Evolutionary conservation across 2,888 invertebrate genomes (phyloP).

Genomic region (Stenoptilia bipunctidactyla): DNA sequence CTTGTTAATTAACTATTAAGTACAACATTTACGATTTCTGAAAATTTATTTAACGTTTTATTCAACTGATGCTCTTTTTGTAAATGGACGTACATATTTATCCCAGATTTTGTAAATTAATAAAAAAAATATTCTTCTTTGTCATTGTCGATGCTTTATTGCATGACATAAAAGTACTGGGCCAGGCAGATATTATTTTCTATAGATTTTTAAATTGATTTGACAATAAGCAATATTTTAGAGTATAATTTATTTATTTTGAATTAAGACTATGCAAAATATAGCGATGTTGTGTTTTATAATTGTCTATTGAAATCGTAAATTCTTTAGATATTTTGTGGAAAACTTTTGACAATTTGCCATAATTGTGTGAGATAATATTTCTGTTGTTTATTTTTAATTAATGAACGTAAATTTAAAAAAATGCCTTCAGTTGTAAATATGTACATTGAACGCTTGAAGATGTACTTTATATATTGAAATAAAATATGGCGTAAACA

Average conservation of each 20-base stretch:
- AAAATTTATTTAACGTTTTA: too few relatives aligned
- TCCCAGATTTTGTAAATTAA: too few relatives aligned
- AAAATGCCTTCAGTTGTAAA: constrained; percentile 39
- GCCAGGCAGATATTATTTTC: constrained; percentile 8
- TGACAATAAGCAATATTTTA: constrained; percentile 65
- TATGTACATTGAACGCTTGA: constrained; percentile 32
- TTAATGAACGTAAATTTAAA: constrained; percentile 29
- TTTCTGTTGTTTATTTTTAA: constrained; percentile 56
- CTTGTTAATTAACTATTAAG: too few relatives aligned
- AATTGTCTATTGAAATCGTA: constrained; percentile 53
- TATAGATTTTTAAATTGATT: constrained; percentile 48
- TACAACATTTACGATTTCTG: too few relatives aligned
- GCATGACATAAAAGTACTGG: background rate
- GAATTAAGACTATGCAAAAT: constrained; percentile 65
- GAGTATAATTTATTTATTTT: constrained; percentile 66
- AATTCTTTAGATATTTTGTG: constrained; percentile 41
- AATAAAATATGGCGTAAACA: background rate
- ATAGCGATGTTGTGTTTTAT: constrained; percentile 65
- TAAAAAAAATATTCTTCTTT: too few relatives aligned
- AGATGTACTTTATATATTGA: constrained; percentile 15
- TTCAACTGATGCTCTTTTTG: too few relatives aligned
- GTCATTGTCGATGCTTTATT: too few relatives aligned
- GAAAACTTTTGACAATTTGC: constrained; percentile 55
- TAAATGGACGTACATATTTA: too few relatives aligned
- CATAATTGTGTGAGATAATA: constrained; percentile 63